These are phyloP conservation scores for Lamproptera curius DNA, from an alignment of 2,888 invertebrate species.

Conservation along the genomic window DNA sequence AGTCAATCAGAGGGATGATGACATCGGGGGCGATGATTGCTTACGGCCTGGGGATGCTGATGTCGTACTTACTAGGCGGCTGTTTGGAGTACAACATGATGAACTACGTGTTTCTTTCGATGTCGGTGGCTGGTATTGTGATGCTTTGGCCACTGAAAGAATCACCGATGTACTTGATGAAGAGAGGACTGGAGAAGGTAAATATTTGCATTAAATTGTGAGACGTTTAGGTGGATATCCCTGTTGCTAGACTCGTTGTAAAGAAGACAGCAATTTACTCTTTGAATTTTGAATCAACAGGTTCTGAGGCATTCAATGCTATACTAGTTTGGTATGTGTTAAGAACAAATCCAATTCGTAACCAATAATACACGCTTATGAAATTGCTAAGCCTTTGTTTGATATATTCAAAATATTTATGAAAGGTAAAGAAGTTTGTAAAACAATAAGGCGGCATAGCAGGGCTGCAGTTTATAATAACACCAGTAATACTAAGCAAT, in stretches of 20 bases:
- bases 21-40: conserved; percentile 46
- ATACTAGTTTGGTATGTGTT: neutral
- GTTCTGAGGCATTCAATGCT: too few relatives aligned
- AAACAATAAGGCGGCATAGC: too few relatives aligned
- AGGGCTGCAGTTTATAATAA: too few relatives aligned
- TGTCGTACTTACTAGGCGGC: conserved; percentile 53
- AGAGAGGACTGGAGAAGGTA: conserved; percentile 47
- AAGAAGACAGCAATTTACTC: too few relatives aligned
- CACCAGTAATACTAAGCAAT: too few relatives aligned
- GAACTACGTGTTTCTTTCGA: conserved; percentile 41
- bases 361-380: neutral
- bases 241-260: too few relatives aligned
- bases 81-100: conserved; percentile 42
- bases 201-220: conserved; percentile 14
- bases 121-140: conserved; percentile 35
- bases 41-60: conserved; percentile 47
- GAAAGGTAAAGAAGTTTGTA: too few relatives aligned
- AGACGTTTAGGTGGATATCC: neutral
- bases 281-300: too few relatives aligned
- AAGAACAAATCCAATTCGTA: neutral
- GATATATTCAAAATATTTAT: too few relatives aligned
- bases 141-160: conserved; percentile 43
- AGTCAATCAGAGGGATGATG: conserved; percentile 54
- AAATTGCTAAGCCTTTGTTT: too few relatives aligned
- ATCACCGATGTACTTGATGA: conserved; percentile 52